Evolutionary conservation across 2,888 invertebrate species (phyloP).

Genomic region (Itoplectis maculator): DNA sequence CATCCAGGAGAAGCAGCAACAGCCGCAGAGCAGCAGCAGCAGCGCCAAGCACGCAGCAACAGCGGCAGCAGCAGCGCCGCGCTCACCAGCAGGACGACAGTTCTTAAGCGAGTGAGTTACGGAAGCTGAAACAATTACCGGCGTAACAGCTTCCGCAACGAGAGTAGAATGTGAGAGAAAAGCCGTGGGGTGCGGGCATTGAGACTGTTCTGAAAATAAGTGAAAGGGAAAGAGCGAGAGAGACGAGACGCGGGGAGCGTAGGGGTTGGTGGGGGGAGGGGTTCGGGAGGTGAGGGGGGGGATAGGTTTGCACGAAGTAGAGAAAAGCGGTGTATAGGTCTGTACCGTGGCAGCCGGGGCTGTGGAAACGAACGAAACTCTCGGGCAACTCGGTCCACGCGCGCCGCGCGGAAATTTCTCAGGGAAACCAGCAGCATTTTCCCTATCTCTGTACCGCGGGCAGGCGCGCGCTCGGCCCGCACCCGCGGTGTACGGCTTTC

Average conservation of each 20-base stretch:
- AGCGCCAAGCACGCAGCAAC: not conserved
- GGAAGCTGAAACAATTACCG: slow-evolving; percentile 75
- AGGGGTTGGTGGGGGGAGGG: no score
- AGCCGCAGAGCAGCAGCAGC: slow-evolving; percentile 18
- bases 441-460: slow-evolving; percentile 42
- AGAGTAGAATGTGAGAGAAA: slow-evolving; percentile 54
- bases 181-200: slow-evolving; percentile 43
- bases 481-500: slow-evolving; percentile 11
- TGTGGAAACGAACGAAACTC: slow-evolving; percentile 41
- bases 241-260: no score
- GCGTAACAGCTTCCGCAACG: slow-evolving; percentile 71
- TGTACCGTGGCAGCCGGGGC: slow-evolving; percentile 17
- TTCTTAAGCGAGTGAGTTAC: slow-evolving; percentile 60
- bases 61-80: slow-evolving; percentile 9
- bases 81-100: slow-evolving; percentile 50
- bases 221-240: slow-evolving; percentile 48
- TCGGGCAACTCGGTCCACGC: slow-evolving; percentile 33
- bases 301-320: slow-evolving; percentile 18
- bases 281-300: slow-evolving; percentile 17
- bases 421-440: slow-evolving; percentile 50
- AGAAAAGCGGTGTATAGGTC: slow-evolving; percentile 19
- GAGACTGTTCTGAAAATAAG: slow-evolving; percentile 49
- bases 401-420: slow-evolving; percentile 36
- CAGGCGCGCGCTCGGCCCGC: no score
- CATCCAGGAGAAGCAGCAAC: slow-evolving; percentile 1